Percentiles rank a stretch among this genome's conserved stretches.
phyloP scores from a whole-genome alignment of 2,797 vertebrate genomes.

The Enteromius radiatus region DNA sequence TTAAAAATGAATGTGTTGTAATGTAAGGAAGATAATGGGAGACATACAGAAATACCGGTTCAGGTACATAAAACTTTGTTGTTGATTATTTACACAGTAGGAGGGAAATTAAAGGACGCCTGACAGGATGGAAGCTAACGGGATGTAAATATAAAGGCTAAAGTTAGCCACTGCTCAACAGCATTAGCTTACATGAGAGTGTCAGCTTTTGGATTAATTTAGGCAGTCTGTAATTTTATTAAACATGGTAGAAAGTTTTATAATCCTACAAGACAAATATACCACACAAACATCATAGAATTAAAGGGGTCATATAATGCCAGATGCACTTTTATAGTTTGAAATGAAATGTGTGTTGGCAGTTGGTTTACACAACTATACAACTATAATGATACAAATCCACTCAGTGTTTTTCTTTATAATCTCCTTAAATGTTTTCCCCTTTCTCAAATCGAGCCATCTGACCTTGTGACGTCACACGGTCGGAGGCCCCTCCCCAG shows the following conservation, averaged over 20 bases:
- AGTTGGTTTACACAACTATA: too few species aligned
- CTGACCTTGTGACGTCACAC: too few species aligned
- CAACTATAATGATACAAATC: too few species aligned
- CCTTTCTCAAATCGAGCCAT: too few species aligned
- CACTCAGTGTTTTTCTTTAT: too few species aligned
- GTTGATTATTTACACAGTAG: not conserved
- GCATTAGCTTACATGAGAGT: not conserved
- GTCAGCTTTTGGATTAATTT: not conserved
- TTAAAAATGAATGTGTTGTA: constrained; percentile 1
- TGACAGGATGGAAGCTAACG: not conserved
- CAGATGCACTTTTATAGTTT: too few species aligned
- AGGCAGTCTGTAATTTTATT: not conserved
- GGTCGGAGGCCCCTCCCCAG: too few species aligned
- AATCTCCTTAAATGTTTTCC: too few species aligned
- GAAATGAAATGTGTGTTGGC: too few species aligned
- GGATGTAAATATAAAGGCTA: constrained; percentile 1
- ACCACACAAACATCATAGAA: not conserved
- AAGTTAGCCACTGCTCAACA: not conserved
- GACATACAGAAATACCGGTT: not conserved
- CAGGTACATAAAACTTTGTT: not conserved
- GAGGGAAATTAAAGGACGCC: not conserved
- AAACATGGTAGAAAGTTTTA: not conserved
- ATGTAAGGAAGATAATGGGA: not conserved
- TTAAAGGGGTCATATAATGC: not conserved
- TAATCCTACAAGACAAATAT: not conserved